These are phyloP conservation scores for Catharus minimus DNA, from an alignment of 2,113 vertebrate species.

Conservation along the genomic window DNA sequence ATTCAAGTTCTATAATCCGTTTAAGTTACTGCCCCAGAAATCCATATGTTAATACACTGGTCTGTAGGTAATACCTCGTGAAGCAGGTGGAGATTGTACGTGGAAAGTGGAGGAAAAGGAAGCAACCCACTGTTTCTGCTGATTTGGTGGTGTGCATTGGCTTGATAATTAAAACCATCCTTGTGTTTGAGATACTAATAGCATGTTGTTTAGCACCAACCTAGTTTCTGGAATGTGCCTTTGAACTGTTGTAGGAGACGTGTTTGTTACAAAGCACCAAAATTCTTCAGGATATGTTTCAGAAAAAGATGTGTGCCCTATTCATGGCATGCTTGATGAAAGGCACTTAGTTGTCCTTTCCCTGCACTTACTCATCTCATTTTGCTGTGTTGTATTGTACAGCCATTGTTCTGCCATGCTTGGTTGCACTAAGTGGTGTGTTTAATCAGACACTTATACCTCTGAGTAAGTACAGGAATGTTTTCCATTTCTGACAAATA, in stretches of 20 bases:
- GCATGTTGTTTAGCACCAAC: not conserved
- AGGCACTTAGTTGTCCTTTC: not conserved
- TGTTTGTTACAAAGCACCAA: not conserved
- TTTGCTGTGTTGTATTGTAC: not conserved
- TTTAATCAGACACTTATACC: not conserved
- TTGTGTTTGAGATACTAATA: not conserved
- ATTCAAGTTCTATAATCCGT: not conserved
- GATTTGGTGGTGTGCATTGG: not conserved
- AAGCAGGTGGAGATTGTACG: not conserved
- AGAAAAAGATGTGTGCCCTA: not conserved
- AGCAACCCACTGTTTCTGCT: not conserved
- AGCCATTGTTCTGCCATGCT: not conserved
- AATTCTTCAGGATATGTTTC: not conserved
- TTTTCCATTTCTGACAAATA: not conserved
- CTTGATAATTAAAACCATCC: not conserved
- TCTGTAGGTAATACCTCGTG: not conserved
- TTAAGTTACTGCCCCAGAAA: not conserved
- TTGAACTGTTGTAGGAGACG: not conserved
- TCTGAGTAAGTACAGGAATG: not conserved
- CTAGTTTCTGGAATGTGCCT: not conserved
- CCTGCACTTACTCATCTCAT: not conserved
- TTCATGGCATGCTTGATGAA: not conserved
- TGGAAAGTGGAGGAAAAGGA: not conserved
- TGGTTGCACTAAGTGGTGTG: not conserved
- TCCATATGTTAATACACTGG: not conserved